Percentiles rank a stretch among this genome's conserved stretches.
Evolutionary conservation across 2,797 vertebrate genomes (phyloP).

Genomic region (Lerista edwardsae): DNA sequence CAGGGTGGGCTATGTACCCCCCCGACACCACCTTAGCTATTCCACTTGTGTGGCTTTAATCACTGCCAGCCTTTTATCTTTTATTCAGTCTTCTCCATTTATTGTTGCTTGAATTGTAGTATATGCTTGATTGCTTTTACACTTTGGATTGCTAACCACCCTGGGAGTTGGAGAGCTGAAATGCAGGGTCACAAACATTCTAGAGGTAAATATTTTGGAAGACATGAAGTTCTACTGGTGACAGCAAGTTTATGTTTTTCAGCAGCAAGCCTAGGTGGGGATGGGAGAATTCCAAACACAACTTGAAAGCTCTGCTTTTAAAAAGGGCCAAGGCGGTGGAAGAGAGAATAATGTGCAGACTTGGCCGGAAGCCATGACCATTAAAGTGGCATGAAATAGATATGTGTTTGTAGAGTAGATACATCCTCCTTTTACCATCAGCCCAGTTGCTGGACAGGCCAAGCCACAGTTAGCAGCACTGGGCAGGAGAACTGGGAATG

Average conservation of each 20-base stretch:
- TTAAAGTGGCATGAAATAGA: not conserved
- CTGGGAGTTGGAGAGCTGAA: no score
- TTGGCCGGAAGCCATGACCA: not conserved
- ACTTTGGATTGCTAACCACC: no score
- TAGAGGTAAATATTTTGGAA: constrained; percentile 55
- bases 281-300: not conserved
- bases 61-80: no score
- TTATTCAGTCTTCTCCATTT: no score
- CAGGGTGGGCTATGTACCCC: no score
- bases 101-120: no score
- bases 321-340: not conserved
- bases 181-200: no score
- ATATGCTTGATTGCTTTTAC: no score
- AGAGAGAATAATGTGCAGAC: not conserved
- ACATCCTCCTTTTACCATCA: not conserved
- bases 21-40: no score
- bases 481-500: not conserved
- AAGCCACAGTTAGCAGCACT: not conserved
- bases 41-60: no score
- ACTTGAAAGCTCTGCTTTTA: constrained; percentile 33
- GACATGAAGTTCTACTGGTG: constrained; percentile 34
- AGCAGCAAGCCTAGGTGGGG: constrained; percentile 25
- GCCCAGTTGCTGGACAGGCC: not conserved
- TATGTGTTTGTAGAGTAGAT: not conserved
- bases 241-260: constrained; percentile 40